Evolutionary conservation across 2,797 vertebrate genomes (phyloP).

Genomic region (Mus spretus): DNA sequence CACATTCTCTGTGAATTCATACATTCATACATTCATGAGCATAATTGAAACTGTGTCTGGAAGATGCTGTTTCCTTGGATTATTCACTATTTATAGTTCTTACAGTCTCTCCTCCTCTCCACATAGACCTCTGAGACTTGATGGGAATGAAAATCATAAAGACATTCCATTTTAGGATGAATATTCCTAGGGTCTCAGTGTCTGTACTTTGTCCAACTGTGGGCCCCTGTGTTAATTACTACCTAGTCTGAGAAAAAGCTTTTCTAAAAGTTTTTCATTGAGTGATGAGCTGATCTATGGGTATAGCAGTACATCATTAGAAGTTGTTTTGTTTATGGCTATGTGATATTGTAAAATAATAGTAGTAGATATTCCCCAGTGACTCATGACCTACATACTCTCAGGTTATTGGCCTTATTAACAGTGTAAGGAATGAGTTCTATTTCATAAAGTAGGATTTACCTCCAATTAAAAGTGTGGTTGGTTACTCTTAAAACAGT

Average conservation of each 20-base stretch:
- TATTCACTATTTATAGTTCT: not conserved
- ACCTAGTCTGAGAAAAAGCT: not conserved
- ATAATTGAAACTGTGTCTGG: not conserved
- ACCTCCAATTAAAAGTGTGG: not conserved
- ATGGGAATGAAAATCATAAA: not conserved
- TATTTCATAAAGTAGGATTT: not conserved
- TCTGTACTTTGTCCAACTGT: not conserved
- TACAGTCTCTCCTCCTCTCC: not conserved
- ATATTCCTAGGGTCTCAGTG: not conserved
- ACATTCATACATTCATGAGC: not conserved
- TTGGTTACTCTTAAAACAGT: not conserved
- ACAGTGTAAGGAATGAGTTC: not conserved
- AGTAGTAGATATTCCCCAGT: not conserved
- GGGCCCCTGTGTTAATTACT: not conserved
- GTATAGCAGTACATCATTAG: not conserved
- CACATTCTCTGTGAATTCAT: not conserved
- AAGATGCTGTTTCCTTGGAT: not conserved
- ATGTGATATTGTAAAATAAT: not conserved
- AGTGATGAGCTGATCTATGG: not conserved
- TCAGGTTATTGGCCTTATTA: not conserved
- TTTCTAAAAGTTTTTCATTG: not conserved
- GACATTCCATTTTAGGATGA: not conserved
- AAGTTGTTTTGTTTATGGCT: not conserved
- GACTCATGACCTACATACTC: not conserved
- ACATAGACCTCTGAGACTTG: not conserved